Conservation (phyloP, 2,797 vertebrate species). For the Odontamblyopus lacepedii region DNA sequence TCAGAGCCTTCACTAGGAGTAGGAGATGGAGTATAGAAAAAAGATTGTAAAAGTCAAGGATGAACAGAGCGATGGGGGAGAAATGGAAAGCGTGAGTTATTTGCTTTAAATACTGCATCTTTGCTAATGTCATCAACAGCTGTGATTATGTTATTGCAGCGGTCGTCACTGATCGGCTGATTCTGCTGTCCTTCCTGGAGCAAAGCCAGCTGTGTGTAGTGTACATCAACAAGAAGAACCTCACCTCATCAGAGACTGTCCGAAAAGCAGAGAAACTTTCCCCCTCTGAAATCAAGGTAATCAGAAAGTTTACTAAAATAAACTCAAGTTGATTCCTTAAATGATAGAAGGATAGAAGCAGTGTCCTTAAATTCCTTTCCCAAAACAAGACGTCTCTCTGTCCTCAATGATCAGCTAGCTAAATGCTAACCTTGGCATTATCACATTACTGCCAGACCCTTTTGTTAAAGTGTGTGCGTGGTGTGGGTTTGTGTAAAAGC, state of each 20-base stretch:
- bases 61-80: not conserved
- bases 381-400: slow-evolving; percentile 48
- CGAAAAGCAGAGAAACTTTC: slow-evolving; percentile 89
- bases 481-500: slow-evolving; percentile 86
- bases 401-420: slow-evolving; percentile 78
- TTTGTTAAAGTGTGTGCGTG: slow-evolving; percentile 88
- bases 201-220: slow-evolving; percentile 88
- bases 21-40: slow-evolving; percentile 11
- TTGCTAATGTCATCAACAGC: slow-evolving; percentile 15
- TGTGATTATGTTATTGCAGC: slow-evolving; percentile 76
- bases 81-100: not conserved
- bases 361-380: not conserved
- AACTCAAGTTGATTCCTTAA: not conserved
- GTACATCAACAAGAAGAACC: slow-evolving; percentile 85
- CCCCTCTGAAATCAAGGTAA: slow-evolving; percentile 90
- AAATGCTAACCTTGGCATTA: slow-evolving; percentile 92
- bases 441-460: slow-evolving; percentile 92
- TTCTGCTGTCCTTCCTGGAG: slow-evolving; percentile 91
- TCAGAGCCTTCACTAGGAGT: slow-evolving; percentile 49
- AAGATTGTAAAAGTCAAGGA: not conserved
- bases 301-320: not conserved
- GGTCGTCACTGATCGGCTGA: slow-evolving; percentile 86
- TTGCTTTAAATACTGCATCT: not conserved
- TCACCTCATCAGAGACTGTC: slow-evolving; percentile 78
- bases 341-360: slow-evolving; percentile 26